These are phyloP conservation scores for Chloropsis cyanopogon DNA, from an alignment of 2,113 vertebrate genomes.

Conservation along the genomic window DNA sequence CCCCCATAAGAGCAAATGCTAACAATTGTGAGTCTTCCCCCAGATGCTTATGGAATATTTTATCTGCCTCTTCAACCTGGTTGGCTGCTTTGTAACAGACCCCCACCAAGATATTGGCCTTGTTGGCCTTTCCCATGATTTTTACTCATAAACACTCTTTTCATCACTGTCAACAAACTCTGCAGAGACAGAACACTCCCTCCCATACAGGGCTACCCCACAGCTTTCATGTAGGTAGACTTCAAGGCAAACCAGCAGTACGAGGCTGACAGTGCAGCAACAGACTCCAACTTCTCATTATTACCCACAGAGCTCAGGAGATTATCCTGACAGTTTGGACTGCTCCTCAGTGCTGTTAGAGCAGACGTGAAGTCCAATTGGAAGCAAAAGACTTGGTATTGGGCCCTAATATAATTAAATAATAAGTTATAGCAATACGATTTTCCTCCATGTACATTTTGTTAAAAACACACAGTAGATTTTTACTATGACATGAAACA, in stretches of 20 bases:
- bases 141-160: background rate
- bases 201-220: background rate
- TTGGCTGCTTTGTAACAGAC: background rate
- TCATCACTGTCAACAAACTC: background rate
- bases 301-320: background rate
- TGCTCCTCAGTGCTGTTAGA: background rate
- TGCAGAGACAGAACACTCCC: background rate
- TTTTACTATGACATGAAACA: background rate
- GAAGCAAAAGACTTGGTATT: background rate
- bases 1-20: background rate
- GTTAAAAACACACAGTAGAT: background rate
- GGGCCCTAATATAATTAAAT: background rate
- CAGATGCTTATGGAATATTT: background rate
- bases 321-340: background rate
- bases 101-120: background rate
- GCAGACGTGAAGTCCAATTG: background rate
- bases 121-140: background rate
- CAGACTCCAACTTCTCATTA: background rate
- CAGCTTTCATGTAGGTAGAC: background rate
- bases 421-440: background rate
- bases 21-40: background rate
- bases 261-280: fast-evolving
- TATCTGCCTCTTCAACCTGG: background rate
- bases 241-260: background rate
- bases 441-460: background rate